Evolutionary conservation across 2,113 vertebrate genomes (phyloP), one percentile per base, ranked within the genome.

Genomic region (Cochlearius cochlearius): DNA sequence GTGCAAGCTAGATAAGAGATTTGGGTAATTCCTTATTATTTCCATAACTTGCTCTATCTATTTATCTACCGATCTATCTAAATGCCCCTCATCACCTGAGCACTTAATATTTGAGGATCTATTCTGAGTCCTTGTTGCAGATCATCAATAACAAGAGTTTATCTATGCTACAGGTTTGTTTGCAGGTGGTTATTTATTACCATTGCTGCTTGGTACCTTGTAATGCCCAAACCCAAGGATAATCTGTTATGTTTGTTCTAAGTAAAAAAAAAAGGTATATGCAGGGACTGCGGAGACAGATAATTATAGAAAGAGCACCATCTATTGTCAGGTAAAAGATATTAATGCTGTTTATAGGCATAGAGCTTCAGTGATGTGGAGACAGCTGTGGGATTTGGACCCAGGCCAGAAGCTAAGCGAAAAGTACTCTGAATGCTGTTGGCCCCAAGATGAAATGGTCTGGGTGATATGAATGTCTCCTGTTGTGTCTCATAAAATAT

Each of bases 271-370:
- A 43, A 87, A 52, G 21, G 10, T 62, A 45, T 66, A 53, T 26
- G 6, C 76, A 59, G 30, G 45, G 20, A 23, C 9, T 55, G 26
- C 6, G 2, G 20, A 80, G 55, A 71, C 6, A 80, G 74, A 92
- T 94, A 94, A 95, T 95, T 94, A 96, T 53, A 94, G 92, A 96
- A 96, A 96, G 94, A 97, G 95, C 95, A 95, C 92, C 96, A 96
- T 67, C 94, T 95, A 97, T 95, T 92, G 94, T 91, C 79, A 94
- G 83, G 67, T 74, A 55, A 93, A 83, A 92, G 81, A 73, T 45
- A 5, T 5, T 36, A 53, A 39, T 66, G 58, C 20, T 59, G 53
- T 56, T 88, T 68, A 41, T 53, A 77, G 20, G 38, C 38, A 52
- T 5, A 77, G 60, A 84, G 12, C 11, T 62, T 84, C 45, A 69